Percentiles rank a stretch among this genome's conserved stretches.
phyloP scores from a whole-genome alignment of 2,113 vertebrate species.

The Melierax canorus region DNA sequence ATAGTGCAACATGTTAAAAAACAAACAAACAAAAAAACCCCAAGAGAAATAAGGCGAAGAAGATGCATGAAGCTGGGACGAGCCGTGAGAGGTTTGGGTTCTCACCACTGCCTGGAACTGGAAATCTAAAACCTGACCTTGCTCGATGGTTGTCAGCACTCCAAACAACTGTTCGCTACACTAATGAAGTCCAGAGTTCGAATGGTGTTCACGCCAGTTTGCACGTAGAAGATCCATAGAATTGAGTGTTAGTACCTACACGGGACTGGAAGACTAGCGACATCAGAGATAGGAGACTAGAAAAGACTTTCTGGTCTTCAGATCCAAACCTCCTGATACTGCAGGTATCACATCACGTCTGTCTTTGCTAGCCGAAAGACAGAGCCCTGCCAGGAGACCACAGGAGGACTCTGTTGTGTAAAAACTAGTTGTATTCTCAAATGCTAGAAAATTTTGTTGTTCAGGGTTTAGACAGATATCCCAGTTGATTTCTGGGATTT shows the following conservation, averaged over 20 bases:
- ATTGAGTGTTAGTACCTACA: fast-evolving
- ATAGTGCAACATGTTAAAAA: not conserved
- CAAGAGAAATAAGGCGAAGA: not conserved
- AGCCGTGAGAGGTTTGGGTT: fast-evolving
- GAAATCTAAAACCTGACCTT: no score
- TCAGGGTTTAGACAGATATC: not conserved
- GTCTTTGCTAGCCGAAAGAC: not conserved
- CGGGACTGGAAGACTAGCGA: not conserved
- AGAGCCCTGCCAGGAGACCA: fast-evolving
- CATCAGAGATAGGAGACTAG: not conserved
- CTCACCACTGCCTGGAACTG: not conserved
- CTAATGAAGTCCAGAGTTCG: fast-evolving
- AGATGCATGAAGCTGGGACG: fast-evolving
- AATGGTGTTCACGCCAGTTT: not conserved
- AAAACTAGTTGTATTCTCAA: not conserved
- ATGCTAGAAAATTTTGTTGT: not conserved
- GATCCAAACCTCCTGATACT: not conserved
- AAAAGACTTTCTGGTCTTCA: not conserved
- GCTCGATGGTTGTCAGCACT: fast-evolving
- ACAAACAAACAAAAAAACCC: not conserved
- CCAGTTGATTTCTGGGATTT: not conserved
- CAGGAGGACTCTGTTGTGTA: not conserved
- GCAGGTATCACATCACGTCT: fast-evolving
- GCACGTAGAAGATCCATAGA: fast-evolving
- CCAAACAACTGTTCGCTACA: fast-evolving